Evolutionary conservation across 2,113 vertebrate species (phyloP).

Genomic region (Cyprinodon tularosa): DNA sequence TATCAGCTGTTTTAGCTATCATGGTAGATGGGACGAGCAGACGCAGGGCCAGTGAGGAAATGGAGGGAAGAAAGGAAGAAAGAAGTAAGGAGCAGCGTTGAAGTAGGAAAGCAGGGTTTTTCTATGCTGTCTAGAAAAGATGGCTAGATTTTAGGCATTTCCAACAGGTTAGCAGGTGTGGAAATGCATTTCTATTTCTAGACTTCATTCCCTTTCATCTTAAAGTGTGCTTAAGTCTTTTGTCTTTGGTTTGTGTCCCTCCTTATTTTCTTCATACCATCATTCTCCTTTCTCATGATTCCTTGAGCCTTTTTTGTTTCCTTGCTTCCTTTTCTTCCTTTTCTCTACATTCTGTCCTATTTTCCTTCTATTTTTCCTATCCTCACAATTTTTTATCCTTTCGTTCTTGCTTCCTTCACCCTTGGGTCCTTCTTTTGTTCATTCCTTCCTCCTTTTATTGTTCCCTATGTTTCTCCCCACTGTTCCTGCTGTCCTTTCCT

Average conservation of each 20-base stretch:
- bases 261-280: too few species aligned
- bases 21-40: constrained; percentile 79
- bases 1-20: constrained; percentile 82
- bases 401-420: neutral
- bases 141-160: neutral
- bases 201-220: neutral
- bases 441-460: neutral
- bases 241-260: too few species aligned
- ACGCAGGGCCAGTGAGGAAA: constrained; percentile 49
- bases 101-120: constrained; percentile 22
- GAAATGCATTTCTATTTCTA: neutral
- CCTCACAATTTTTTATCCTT: neutral
- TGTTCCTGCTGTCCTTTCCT: neutral
- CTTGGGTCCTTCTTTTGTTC: neutral
- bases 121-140: neutral
- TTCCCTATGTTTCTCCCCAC: neutral
- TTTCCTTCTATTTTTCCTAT: neutral
- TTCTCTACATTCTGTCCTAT: neutral
- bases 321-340: neutral
- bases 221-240: too few species aligned
- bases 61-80: constrained; percentile 32
- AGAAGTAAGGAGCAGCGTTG: constrained; percentile 34
- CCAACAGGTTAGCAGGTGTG: neutral
- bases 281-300: too few species aligned
- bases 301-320: neutral